Conservation (phyloP, 1,140 invertebrate species). For the Neodiprion pinetum region DNA sequence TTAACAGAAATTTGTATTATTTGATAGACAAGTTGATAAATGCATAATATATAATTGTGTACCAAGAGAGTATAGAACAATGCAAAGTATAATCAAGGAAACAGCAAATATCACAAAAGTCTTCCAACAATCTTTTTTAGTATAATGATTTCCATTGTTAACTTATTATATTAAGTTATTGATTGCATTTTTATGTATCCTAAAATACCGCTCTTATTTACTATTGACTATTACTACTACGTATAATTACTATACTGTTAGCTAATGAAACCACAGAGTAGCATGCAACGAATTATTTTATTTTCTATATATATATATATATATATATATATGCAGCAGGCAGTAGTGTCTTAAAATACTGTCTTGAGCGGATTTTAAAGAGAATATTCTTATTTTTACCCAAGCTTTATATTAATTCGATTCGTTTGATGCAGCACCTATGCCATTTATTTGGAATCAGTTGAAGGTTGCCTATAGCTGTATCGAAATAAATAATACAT, state of each 20-base stretch:
- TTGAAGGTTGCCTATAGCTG: neutral
- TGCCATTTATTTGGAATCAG: neutral
- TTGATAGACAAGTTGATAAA: neutral
- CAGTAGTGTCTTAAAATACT: neutral
- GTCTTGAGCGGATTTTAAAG: neutral
- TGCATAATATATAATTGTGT: conserved; percentile 8
- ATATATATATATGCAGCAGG: neutral
- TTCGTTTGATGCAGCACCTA: neutral
- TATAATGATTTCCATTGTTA: conserved; percentile 14
- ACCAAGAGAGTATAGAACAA: conserved; percentile 2
- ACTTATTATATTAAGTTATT: conserved; percentile 11
- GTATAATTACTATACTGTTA: conserved; percentile 4
- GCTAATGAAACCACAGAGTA: conserved; percentile 6
- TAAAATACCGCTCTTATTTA: neutral
- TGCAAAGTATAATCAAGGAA: conserved; percentile 13
- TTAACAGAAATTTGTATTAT: neutral
- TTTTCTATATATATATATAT: neutral
- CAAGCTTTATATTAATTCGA: neutral
- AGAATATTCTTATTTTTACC: neutral
- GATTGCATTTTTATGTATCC: neutral
- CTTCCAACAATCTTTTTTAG: conserved; percentile 37
- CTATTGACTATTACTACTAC: neutral
- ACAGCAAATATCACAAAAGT: conserved; percentile 51
- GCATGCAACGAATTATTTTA: conserved; percentile 9
- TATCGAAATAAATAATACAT: neutral